Base-by-base conservation (phyloP, 2,888 invertebrate genomes). In the Dicroscelio sp. region DNA sequence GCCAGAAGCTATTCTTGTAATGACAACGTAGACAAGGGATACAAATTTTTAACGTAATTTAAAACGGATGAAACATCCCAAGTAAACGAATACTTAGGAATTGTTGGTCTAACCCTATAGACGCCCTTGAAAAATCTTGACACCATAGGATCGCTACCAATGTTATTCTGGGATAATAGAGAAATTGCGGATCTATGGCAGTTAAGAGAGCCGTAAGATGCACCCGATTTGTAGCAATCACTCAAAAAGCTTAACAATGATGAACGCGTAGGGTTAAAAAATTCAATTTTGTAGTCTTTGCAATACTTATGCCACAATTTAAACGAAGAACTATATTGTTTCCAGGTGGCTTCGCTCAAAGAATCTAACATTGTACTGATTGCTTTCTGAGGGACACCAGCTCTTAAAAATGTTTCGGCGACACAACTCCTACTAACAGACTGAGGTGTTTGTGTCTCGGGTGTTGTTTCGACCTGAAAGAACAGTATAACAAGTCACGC, bases 21-120 rank as follows among this genome's bases (percentile, higher is more conserved):
- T n/a, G n/a, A n/a, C n/a, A n/a, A n/a, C n/a, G n/a, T n/a, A n/a
- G 75, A 43, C 31, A 83, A 86, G 4, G 80, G 43, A 1, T 73
- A 43, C 65, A 90, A 78, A 60, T 67, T 48, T 27, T 43, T 52
- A 4, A 87, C 12, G 52, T 85, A 52, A 17, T 89, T 33, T 60
- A 90, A 65, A 25, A 90, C 87, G n/a, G 90, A 10, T 6, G 25
- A 27, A 6, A 91, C 82, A 12, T 92, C 84, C 88, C 89, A 91
- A 0, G 75, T 86, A 4, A 63, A 38, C 1, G 73, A 83, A 25
- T 91, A 90, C 63, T 88, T 89, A 0, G 91, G 84, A 8, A 23
- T 31, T 20, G 58, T 20, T 1, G 75, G 75, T 14, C 78, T 30
- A 8, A 63, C 17, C 23, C 65, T 79, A 20, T 43, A 79, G 20